These are phyloP conservation scores for Aphelinus atriplicis DNA, from an alignment of 1,140 invertebrate species.

Conservation along the genomic window DNA sequence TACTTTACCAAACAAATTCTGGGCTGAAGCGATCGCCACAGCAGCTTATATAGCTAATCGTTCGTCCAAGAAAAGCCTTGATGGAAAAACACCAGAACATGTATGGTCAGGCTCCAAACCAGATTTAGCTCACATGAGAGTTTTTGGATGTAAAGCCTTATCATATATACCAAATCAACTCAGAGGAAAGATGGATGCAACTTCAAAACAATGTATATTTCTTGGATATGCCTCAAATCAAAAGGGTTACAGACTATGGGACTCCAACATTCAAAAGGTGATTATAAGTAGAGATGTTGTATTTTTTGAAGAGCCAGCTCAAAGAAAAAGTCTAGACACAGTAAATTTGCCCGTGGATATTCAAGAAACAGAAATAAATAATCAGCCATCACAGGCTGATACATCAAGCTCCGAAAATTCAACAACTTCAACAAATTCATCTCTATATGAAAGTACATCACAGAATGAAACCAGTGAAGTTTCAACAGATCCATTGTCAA, in stretches of 20 bases:
- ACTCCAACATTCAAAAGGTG: background rate
- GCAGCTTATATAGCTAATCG: conserved; percentile 48
- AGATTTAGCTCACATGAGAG: conserved; percentile 51
- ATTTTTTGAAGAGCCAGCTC: background rate
- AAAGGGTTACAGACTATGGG: conserved; percentile 53
- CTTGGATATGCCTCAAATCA: conserved; percentile 55
- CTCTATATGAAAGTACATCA: too few relatives aligned
- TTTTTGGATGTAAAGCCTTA: conserved; percentile 59
- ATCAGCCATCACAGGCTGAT: background rate
- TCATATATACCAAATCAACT: conserved; percentile 52
- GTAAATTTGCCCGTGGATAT: background rate
- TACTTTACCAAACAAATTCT: conserved; percentile 48
- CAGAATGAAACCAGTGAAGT: background rate
- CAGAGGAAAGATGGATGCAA: conserved; percentile 55
- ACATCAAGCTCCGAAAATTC: background rate
- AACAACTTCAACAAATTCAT: background rate
- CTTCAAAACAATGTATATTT: conserved; percentile 49
- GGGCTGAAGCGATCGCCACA: conserved; percentile 54
- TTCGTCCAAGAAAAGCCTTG: conserved; percentile 29
- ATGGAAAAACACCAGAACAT: conserved; percentile 48
- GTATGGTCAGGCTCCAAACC: conserved; percentile 48
- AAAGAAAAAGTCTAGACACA: background rate
- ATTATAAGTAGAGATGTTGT: background rate
- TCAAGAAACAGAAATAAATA: background rate
- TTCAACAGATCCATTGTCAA: background rate